phyloP scores from a whole-genome alignment of 1,140 invertebrate species.

The Protaetia brevitarsis region DNA sequence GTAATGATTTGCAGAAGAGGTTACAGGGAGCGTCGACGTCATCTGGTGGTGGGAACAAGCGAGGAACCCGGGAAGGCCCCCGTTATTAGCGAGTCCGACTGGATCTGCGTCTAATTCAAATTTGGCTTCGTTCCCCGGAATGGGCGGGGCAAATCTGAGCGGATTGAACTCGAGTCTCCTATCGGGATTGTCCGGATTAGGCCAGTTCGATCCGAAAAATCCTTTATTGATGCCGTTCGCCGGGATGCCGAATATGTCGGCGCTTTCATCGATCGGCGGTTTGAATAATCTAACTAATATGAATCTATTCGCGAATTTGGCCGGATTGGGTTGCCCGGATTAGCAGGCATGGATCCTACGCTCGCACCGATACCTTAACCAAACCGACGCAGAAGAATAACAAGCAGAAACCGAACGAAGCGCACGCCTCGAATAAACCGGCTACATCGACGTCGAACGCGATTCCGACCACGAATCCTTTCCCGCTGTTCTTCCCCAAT shows the following conservation, averaged over 20 bases:
- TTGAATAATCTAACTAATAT: slow-evolving; percentile 69
- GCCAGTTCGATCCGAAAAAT: slow-evolving; percentile 66
- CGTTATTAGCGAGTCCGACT: slow-evolving; percentile 62
- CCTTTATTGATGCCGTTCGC: slow-evolving; percentile 84
- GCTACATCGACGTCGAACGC: slow-evolving; percentile 36
- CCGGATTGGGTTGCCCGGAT: slow-evolving; percentile 78
- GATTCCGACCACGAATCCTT: slow-evolving; percentile 61
- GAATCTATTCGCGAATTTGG: slow-evolving; percentile 83
- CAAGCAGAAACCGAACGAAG: slow-evolving; percentile 41
- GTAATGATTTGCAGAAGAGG: slow-evolving; percentile 72
- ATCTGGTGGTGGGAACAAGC: slow-evolving; percentile 50
- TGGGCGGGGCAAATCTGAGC: slow-evolving; percentile 50
- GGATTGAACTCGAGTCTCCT: slow-evolving; percentile 79
- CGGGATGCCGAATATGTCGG: slow-evolving; percentile 71
- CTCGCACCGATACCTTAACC: slow-evolving; percentile 26
- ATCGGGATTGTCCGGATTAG: slow-evolving; percentile 69
- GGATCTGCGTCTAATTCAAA: slow-evolving; percentile 55
- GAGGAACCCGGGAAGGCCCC: slow-evolving; percentile 60
- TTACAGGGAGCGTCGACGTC: slow-evolving; percentile 45
- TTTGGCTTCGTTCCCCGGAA: slow-evolving; percentile 61
- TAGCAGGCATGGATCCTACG: slow-evolving; percentile 56
- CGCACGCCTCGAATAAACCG: slow-evolving; percentile 38
- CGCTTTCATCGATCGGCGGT: slow-evolving; percentile 67
- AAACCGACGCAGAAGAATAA: slow-evolving; percentile 27
- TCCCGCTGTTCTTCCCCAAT: slow-evolving; percentile 88